phyloP scores from a whole-genome alignment of 2,797 vertebrate species.

The Protonibea diacanthus region DNA sequence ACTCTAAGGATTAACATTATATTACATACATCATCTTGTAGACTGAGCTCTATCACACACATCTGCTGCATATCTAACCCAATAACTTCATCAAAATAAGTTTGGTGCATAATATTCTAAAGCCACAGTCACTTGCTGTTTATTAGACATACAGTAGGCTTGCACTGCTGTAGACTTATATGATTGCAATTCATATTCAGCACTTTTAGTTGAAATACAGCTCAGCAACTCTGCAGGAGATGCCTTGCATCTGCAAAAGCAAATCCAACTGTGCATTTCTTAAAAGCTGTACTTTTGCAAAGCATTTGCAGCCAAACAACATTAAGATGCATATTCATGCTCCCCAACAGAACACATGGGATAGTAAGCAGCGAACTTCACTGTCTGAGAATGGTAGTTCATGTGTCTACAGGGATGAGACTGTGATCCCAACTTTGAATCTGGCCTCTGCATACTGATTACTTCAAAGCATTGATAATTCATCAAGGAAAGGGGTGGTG shows the following conservation, averaged over 20 bases:
- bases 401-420: conserved; percentile 69
- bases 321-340: conserved; percentile 66
- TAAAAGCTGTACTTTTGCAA: conserved; percentile 32
- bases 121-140: conserved; percentile 17
- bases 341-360: conserved; percentile 40
- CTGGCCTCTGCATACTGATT: conserved; percentile 80
- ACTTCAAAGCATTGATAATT: conserved; percentile 84
- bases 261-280: conserved; percentile 39
- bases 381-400: conserved; percentile 54
- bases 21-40: conserved; percentile 11
- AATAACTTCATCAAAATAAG: conserved; percentile 14
- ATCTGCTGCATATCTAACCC: conserved; percentile 25
- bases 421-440: conserved; percentile 77
- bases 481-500: conserved; percentile 73
- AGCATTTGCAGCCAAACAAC: conserved; percentile 41
- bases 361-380: conserved; percentile 39
- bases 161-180: conserved; percentile 41
- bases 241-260: conserved; percentile 41
- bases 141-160: conserved; percentile 8
- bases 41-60: conserved; percentile 8
- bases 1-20: neutral
- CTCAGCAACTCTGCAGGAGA: conserved; percentile 46
- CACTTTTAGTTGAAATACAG: conserved; percentile 50
- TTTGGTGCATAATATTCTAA: conserved; percentile 29
- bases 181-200: conserved; percentile 49